Percentiles rank a stretch among this genome's conserved stretches.
phyloP scores from a whole-genome alignment of 1,140 invertebrate species.

The Trissolcus basalis region DNA sequence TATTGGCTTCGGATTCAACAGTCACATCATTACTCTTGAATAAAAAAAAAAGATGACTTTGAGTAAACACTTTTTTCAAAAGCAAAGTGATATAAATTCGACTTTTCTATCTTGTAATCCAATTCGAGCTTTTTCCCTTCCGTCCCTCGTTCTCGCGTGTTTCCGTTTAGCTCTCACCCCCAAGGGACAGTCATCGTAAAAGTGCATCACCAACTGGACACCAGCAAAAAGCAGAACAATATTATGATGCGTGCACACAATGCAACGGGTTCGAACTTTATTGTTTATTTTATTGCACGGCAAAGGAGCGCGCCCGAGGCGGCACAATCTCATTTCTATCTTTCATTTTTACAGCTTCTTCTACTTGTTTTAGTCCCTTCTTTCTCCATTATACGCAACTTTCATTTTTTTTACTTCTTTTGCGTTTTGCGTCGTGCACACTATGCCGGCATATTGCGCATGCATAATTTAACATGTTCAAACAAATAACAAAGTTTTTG shows the following conservation, averaged over 20 bases:
- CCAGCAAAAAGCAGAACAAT: conserved; percentile 61
- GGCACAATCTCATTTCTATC: conserved; percentile 52
- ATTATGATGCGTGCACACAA: conserved; percentile 62
- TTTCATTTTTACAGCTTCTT: conserved; percentile 54
- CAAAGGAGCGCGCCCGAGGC: conserved; percentile 44
- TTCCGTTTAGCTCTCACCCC: conserved; percentile 31
- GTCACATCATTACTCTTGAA: conserved; percentile 15
- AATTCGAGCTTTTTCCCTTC: conserved; percentile 30
- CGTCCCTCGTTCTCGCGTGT: conserved; percentile 33
- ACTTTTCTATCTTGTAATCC: conserved; percentile 56
- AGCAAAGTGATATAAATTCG: conserved; percentile 33
- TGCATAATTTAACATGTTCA: conserved; percentile 75
- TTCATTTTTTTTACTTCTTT: conserved; percentile 47
- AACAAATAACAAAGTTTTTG: conserved; percentile 76
- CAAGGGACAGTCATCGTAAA: conserved; percentile 41
- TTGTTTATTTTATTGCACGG: conserved; percentile 70
- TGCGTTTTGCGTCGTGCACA: conserved; percentile 40
- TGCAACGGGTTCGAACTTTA: conserved; percentile 65
- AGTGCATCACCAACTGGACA: conserved; percentile 35
- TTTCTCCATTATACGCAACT: conserved; percentile 49
- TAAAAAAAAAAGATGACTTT: conserved; percentile 24
- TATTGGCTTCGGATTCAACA: conserved; percentile 12
- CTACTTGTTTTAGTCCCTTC: conserved; percentile 52
- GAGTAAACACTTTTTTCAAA: conserved; percentile 15
- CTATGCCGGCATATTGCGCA: conserved; percentile 71